Conservation (phyloP, 92 coral and sea anemone genomes). For the Zoanthus solanderi region DNA sequence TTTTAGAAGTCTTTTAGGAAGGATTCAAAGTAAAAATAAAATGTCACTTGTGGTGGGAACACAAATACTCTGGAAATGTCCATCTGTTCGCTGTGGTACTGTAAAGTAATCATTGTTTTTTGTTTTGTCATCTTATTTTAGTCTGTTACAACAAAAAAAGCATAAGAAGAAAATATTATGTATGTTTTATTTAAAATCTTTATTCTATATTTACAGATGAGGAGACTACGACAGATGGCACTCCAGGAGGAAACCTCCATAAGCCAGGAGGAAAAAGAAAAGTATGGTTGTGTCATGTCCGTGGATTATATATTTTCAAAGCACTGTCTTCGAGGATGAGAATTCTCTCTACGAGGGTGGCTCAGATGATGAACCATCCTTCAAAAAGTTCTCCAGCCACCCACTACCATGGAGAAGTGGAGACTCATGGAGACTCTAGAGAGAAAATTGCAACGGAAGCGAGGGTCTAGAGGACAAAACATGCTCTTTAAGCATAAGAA, state of each 20-base stretch:
- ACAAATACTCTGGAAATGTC: constrained; percentile 7
- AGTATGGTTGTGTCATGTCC: background rate
- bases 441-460: constrained; percentile 6
- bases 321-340: background rate
- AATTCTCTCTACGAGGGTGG: background rate
- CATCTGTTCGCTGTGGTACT: background rate
- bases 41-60: constrained; percentile 1
- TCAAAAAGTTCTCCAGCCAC: constrained; percentile 11
- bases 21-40: background rate
- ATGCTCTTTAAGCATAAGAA: constrained; percentile 32
- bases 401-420: constrained; percentile 42
- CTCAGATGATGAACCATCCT: constrained; percentile 7
- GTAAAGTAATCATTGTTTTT: background rate
- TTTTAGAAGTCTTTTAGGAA: constrained; percentile 7
- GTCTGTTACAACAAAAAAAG: constrained; percentile 2
- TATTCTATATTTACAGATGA: constrained; percentile 25
- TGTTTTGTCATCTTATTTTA: constrained; percentile 10
- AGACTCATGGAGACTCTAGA: constrained; percentile 43
- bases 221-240: constrained; percentile 25
- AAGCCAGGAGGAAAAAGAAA: constrained; percentile 38
- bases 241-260: constrained; percentile 29
- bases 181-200: background rate
- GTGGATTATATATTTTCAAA: background rate
- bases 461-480: constrained; percentile 34
- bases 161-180: background rate